Base-by-base conservation (phyloP, 1,140 invertebrate genomes). In the Sycophaga agraensis region DNA sequence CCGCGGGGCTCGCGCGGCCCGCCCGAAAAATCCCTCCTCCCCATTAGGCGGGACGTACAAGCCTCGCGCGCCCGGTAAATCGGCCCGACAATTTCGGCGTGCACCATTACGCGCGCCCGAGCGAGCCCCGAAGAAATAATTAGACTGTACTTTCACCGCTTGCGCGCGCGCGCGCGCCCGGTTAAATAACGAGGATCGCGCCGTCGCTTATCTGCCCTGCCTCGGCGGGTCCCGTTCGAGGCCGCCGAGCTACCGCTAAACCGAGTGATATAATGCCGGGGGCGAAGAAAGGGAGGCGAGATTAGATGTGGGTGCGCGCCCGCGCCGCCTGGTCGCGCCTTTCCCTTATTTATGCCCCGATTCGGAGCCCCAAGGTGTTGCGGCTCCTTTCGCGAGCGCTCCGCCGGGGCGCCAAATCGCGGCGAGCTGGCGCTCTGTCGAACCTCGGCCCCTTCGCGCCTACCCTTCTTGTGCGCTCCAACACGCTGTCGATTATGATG, bases 131-230 rank as follows among this genome's bases (percentile, higher is more conserved):
- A 19, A 22, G 48, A 59, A 59, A 59, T 59, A 59, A 59, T 59
- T 53, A 59, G 48, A 16, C 39, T n/a, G n/a, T n/a, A 34, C 58
- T 59, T 59, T 59, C 58, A 59, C 58, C 49, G 28, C 3, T n/a
- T n/a, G n/a, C n/a, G n/a, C n/a, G n/a, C n/a, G n/a, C n/a, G n/a
- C n/a, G n/a, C n/a, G n/a, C n/a, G n/a, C n/a, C 24, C 7, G 24
- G 22, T 59, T 59, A 40, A 59, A 59, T 59, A 59, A 53, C 49
- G 58, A 59, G 31, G 28, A 35, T 48, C 57, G 40, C 48, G n/a
- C 39, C 35, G 37, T 40, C n/a, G 22, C 35, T 58, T 58, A 58
- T 58, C 55, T 14, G 42, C n/a, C n/a, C n/a, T 7, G 7, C n/a
- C 3, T 57, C 22, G 34, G 16, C 54, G 35, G 31, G 54, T 46